Conservation (phyloP, 2,888 invertebrate species). For the Acleris sparsana region DNA sequence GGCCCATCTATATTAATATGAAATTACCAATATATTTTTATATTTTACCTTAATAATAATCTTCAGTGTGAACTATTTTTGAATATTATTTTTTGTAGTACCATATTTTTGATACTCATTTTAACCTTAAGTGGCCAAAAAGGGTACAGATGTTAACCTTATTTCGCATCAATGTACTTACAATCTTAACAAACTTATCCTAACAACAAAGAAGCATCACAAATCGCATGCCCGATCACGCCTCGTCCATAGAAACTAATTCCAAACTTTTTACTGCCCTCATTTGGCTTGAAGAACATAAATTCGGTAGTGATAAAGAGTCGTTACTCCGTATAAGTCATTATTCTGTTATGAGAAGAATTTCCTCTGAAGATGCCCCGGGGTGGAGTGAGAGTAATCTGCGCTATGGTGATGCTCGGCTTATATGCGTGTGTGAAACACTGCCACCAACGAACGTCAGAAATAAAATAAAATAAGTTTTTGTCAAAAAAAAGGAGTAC, state of each 20-base stretch:
- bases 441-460: background rate
- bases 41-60: too few relatives aligned
- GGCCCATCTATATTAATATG: too few relatives aligned
- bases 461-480: background rate
- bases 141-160: too few relatives aligned
- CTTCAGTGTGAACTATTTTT: too few relatives aligned
- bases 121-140: too few relatives aligned
- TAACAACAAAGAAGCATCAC: constrained; percentile 4
- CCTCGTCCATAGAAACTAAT: constrained; percentile 30
- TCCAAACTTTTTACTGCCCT: constrained; percentile 41
- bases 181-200: background rate
- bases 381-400: constrained; percentile 49
- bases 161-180: too few relatives aligned
- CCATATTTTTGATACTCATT: too few relatives aligned
- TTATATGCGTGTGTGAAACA: constrained; percentile 41
- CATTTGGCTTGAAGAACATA: constrained; percentile 42
- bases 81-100: too few relatives aligned
- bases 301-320: constrained; percentile 44
- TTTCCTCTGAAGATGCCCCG: constrained; percentile 51
- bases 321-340: constrained; percentile 50
- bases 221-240: constrained; percentile 23
- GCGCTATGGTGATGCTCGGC: constrained; percentile 52
- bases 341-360: constrained; percentile 56
- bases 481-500: too few relatives aligned
- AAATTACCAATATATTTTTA: too few relatives aligned